Evolutionary conservation across 2,113 vertebrate species (phyloP).

Genomic region (Corythoichthys haematopterus): DNA sequence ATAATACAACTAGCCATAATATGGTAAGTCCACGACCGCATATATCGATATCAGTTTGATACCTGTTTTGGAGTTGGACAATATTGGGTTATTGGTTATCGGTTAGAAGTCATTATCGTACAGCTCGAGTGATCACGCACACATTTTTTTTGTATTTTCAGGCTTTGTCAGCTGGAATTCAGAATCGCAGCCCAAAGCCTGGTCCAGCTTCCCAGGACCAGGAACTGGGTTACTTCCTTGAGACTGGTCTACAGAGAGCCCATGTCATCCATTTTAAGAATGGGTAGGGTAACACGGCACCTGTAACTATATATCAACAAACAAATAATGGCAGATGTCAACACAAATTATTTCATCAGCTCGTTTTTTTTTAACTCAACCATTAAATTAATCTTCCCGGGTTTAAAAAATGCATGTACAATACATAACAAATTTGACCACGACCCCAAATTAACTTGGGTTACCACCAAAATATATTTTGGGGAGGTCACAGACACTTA

Average conservation of each 20-base stretch:
- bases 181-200: conserved; percentile 96
- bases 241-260: conserved; percentile 95
- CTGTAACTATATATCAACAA: not conserved
- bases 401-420: not conserved
- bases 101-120: no score
- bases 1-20: no score
- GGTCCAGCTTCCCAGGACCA: conserved; percentile 88
- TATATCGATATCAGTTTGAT: no score
- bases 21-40: no score
- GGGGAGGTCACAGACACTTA: no score
- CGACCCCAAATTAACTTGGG: no score
- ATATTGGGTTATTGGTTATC: no score
- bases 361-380: no score
- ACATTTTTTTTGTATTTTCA: conserved; percentile 31
- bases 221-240: conserved; percentile 96
- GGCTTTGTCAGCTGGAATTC: conserved; percentile 86
- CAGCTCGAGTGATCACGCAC: not conserved
- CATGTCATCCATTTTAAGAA: conserved; percentile 99
- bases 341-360: not conserved
- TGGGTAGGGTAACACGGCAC: conserved; percentile 82
- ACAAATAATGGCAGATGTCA: not conserved
- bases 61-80: no score
- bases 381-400: not conserved
- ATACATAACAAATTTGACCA: no score
- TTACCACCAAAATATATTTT: no score